phyloP scores from a whole-genome alignment of 2,797 vertebrate genomes.

The Champsocephalus esox region DNA sequence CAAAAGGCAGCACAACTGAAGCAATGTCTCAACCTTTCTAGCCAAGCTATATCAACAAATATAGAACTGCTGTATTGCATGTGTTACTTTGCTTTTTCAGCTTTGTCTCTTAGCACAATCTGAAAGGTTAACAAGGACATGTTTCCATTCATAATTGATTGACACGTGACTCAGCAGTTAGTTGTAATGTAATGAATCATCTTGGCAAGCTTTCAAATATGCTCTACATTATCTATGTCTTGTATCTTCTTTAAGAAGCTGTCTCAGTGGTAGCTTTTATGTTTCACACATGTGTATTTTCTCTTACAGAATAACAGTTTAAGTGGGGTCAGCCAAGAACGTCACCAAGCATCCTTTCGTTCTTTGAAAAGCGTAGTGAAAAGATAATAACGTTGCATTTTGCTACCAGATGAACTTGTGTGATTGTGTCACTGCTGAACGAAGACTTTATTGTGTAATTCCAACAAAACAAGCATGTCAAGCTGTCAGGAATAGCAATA shows the following conservation, averaged over 20 bases:
- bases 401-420: slow-evolving; percentile 4
- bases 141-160: slow-evolving; percentile 32
- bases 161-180: slow-evolving; percentile 43
- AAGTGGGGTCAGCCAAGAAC: slow-evolving; percentile 7
- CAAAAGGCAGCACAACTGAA: too few species aligned
- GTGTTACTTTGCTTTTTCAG: slow-evolving; percentile 21
- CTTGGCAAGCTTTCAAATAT: slow-evolving; percentile 27
- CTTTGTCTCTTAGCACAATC: slow-evolving; percentile 16
- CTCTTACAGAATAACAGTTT: not conserved
- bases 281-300: not conserved
- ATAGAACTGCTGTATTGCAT: not conserved
- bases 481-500: not conserved
- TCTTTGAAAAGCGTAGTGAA: slow-evolving; percentile 5
- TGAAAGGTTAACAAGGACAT: slow-evolving; percentile 51
- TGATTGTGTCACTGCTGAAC: slow-evolving; percentile 17
- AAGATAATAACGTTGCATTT: slow-evolving; percentile 4
- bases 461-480: slow-evolving; percentile 3
- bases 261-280: not conserved
- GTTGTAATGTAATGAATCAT: slow-evolving; percentile 33
- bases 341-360: not conserved
- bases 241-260: not conserved
- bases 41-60: slow-evolving; percentile 10
- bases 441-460: slow-evolving; percentile 12
- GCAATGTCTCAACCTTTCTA: too few species aligned
- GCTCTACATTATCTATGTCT: not conserved